Percentiles rank a stretch among this genome's conserved stretches.
These are phyloP conservation scores for Encarsia formosa DNA, from an alignment of 2,888 invertebrate genomes.

Conservation along the genomic window DNA sequence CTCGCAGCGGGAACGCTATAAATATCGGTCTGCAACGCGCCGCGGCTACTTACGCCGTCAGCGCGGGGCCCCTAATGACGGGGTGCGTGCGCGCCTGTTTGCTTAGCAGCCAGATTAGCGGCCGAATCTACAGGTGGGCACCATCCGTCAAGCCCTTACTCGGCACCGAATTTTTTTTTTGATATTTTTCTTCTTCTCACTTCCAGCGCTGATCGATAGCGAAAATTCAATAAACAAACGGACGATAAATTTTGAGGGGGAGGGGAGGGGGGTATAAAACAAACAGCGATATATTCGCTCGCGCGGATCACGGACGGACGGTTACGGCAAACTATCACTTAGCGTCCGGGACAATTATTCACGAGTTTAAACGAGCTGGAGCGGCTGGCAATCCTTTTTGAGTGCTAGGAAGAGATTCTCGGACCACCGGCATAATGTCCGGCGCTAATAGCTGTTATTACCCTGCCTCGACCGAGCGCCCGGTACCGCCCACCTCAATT, in stretches of 20 bases:
- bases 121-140: conserved; percentile 53
- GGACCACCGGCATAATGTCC: conserved; percentile 57
- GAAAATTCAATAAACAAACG: no score
- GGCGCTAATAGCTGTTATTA: conserved; percentile 60
- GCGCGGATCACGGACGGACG: neutral
- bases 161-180: no score
- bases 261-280: neutral
- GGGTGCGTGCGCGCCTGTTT: conserved; percentile 50
- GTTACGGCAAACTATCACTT: conserved; percentile 24
- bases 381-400: conserved; percentile 25
- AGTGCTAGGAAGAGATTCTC: conserved; percentile 47
- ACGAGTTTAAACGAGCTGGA: conserved; percentile 20
- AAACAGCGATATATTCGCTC: neutral
- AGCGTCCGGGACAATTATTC: conserved; percentile 25
- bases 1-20: no score
- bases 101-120: conserved; percentile 52
- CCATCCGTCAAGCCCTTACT: conserved; percentile 53
- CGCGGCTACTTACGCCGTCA: conserved; percentile 51
- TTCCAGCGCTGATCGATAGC: no score
- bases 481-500: conserved; percentile 33
- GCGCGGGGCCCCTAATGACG: conserved; percentile 51
- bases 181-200: no score
- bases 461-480: conserved; percentile 39
- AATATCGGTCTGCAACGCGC: no score
- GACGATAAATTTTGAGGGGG: no score